Evolutionary conservation across 2,888 invertebrate genomes (phyloP), one percentile per base, ranked within the genome.

Genomic region (Lithophane leautieri): DNA sequence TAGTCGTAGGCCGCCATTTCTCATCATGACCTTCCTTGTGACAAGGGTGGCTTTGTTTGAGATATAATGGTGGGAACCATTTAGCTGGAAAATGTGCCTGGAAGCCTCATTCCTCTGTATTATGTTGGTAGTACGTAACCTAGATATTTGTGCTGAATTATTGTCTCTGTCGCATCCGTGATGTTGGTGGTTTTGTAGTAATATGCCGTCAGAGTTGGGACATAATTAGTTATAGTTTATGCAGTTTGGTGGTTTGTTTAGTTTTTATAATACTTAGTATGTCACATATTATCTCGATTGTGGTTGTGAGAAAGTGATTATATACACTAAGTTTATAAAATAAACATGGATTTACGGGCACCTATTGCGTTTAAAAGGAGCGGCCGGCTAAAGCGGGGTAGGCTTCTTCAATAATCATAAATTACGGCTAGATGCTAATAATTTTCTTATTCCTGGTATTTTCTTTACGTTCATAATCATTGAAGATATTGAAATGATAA

Each of bases 1-100:
- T 70, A 70, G 77, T 42, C 76, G 58, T 76, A 87, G 83, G 87
- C 90, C 90, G 92, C 90, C 92, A 93, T 94, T 94, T 93, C 94
- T 94, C 93, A 94, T 93, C 91, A 91, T 89, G 94, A 91, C 94
- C 94, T 95, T 93, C 91, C 89, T 90, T 87, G 90, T 93, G 93
- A 94, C 94, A 93, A 93, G 93, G 94, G 94, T 94, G 89, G 92
- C 94, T 94, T 93, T 94, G 93, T 94, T 93, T 90, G 89, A 89
- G 90, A 89, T 91, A 92, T 94, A 94, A 94, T 92, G 91, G 92
- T 92, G 91, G 90, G 91, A 94, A 92, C 91, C 93, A 92, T 93
- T 94, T 93, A 93, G 92, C 91, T 91, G 93, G 91, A 93, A 94
- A 92, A 92, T 92, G 83, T 92, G 91, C 89, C 91, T 90, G 89